Conservation (phyloP, 1,140 invertebrate genomes). For the Dendroctonus ponderosae region DNA sequence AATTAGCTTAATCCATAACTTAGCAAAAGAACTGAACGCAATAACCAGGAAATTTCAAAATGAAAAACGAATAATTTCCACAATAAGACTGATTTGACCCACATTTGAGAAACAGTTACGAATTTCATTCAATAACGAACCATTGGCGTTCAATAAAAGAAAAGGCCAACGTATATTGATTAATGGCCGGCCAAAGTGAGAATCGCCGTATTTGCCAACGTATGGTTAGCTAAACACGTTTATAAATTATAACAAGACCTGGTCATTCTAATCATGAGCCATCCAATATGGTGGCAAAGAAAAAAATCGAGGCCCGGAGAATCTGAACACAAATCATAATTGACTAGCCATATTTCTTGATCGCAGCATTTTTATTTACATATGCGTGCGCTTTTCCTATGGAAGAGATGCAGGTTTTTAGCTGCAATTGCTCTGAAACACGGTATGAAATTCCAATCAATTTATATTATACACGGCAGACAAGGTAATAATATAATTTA, state of each 20-base stretch:
- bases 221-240: constrained; percentile 6
- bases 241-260: constrained; percentile 30
- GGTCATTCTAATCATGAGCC: constrained; percentile 28
- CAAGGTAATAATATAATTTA: constrained; percentile 53
- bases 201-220: constrained; percentile 6
- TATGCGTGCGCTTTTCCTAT: constrained; percentile 45
- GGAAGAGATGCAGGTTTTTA: constrained; percentile 46
- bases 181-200: constrained; percentile 14
- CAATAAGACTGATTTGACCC: background rate
- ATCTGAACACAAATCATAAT: constrained; percentile 46
- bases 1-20: no score
- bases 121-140: constrained; percentile 5
- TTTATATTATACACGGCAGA: constrained; percentile 51
- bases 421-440: constrained; percentile 48
- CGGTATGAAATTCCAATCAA: constrained; percentile 52
- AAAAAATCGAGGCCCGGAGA: constrained; percentile 15
- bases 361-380: constrained; percentile 41
- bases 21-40: no score
- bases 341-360: constrained; percentile 42
- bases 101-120: constrained; percentile 2
- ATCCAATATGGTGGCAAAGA: constrained; percentile 22
- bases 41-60: no score
- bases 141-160: constrained; percentile 12
- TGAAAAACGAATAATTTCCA: background rate
- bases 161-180: background rate